Evolutionary conservation across 2,113 vertebrate species (phyloP), one percentile per base, ranked within the genome.

Genomic region (Eclectus roratus): DNA sequence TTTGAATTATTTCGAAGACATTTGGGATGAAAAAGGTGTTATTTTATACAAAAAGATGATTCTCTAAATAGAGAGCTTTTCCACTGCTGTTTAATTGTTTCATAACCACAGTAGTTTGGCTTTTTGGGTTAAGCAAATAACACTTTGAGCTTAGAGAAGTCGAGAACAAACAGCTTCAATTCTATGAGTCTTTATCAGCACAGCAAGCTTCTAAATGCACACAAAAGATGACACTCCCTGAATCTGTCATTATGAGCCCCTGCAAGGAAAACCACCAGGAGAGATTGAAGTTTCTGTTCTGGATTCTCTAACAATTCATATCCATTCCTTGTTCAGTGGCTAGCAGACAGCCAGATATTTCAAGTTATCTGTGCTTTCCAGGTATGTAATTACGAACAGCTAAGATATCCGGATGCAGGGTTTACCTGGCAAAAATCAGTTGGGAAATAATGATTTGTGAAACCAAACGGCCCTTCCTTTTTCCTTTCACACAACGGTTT

Each of bases 31-130:
- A 88, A 88, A 93, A 73, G 9, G 9, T 77, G 28, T 17, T 83
- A 73, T 66, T 77, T 93, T 43, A 27, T 31, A 61, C 29, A 94
- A 44, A 14, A 65, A 74, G 23, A 71, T 80, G 58, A 55, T 50
- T 88, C 5, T 85, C 29, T 72, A 79, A 80, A 37, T 18, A 78
- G 33, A 63, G 24, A 39, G 33, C 17, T 76, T 91, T 79, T 77
- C 28, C 63, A 95, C 88, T 64, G 43, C 39, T 70, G 20, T 66
- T 95, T 91, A 96, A 93, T 96, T 91, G 88, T 84, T 88, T 94
- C 43, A 68, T 31, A 95, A 73, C 19, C 24, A 85, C 49, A 44
- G 33, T 4, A 83, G n/a, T 50, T 29, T 41, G 18, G 14, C 13
- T 87, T 93, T 90, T 73, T 53, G 53, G 66, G 39, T 77, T 97